Evolutionary conservation across 2,888 invertebrate species (phyloP), one percentile per base, ranked within the genome.

Genomic region (Adelphocoris suturalis): DNA sequence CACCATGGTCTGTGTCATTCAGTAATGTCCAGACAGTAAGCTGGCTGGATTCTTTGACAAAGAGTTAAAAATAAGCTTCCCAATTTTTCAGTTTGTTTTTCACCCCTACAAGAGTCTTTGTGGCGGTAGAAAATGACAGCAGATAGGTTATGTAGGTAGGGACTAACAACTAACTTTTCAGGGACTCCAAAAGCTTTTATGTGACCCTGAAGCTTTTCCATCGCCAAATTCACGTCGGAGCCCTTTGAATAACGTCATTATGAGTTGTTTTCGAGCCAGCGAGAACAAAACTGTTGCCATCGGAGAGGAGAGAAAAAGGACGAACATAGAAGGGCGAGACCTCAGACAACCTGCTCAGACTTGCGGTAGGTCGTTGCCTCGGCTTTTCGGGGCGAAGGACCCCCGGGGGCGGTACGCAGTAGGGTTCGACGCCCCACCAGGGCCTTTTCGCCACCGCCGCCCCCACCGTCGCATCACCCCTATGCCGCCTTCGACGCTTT

Each of bases 361-460:
- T 78, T 78, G 78, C 9, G 78, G 46, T 78, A 78, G 78, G 78
- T 78, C 78, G 78, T 78, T 78, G 78, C 78, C 78, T 78, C 46
- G 46, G 78, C 46, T 46, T 16, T 78, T 19, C 5, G 47, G 78
- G 78, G 46, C 46, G 16, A 78, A 46, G 78, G 46, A 37, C 78
- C 46, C 46, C 28, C 19, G 46, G 47, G 78, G 78, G 78, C 16
- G 78, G 16, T 78, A 78, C 78, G 78, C 78, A 78, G 78, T 37
- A 9, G 78, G 46, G 78, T 78, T 78, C 78, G 78, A 78, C 78
- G 78, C 78, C 78, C 76, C 37, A 37, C 46, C 78, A 16, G n/a
- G 46, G 78, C 16, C 3, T 47, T 46, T 46, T 37, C n/a, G 19
- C 11, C 78, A 12, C 78, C 78, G 37, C 28, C 78, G 14, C 28